Base-by-base conservation (phyloP, 2,113 vertebrate genomes). In the Tauraco erythrolophus region DNA sequence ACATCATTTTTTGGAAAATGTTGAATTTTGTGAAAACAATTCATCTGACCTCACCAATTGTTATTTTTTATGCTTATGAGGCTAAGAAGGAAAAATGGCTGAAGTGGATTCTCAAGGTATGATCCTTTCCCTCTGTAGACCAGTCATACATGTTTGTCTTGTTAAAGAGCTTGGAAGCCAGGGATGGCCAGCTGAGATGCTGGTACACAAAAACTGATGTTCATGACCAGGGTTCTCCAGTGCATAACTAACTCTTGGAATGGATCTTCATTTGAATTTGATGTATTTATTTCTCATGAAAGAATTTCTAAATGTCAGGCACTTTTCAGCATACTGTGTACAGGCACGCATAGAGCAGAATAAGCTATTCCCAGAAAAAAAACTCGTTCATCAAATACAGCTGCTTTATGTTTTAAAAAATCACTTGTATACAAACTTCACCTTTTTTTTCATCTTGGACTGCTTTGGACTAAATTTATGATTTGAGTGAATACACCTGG, bases 391-490 rank as follows among this genome's bases (percentile, higher is more conserved):
- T 54, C 31, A 85, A 54, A 84, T 66, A 51, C 25, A 39, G 23
- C 25, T 75, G 27, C 22, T 84, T 91, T 54, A 43, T 43, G 11
- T 33, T 60, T 41, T 6, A 41, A 84, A 64, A 81, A 48, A 53
- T 4, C 9, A 9, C 50, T 76, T 84, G 31, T 78, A 23, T 41
- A 61, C 19, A 86, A 53, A 28, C 4, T 30, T 53, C 3, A 48
- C 1, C 0, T 0, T 17, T 30, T 71, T 35, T 30, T 50, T 1
- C 19, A n/a, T 54, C 43, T 75, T 21, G 7, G 60, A n/a, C 24
- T 68, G 13, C 16, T 82, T 48, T 37, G 11, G 8, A 79, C 25
- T 87, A 91, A 81, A 94, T 78, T 48, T 68, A 33, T 35, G 9
- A 16, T 72, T 58, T 60, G 16, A 86, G 35, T 78, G 56, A 87